phyloP scores from a whole-genome alignment of 2,113 vertebrate genomes.

The Saccopteryx bilineata region DNA sequence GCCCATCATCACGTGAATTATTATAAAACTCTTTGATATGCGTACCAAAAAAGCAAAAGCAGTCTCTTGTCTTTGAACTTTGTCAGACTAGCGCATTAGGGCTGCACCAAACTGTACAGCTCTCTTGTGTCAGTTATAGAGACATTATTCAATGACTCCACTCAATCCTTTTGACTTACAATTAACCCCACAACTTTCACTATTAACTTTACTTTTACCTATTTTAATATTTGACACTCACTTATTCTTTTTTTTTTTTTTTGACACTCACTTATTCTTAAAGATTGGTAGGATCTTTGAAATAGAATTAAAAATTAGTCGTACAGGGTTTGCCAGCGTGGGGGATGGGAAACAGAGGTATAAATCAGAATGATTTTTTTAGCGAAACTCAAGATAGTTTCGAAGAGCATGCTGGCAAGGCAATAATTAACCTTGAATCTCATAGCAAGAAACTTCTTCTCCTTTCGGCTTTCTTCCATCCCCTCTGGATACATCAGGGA shows the following conservation, averaged over 20 bases:
- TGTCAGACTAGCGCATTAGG: conserved; percentile 85
- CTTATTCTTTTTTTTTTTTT: background rate
- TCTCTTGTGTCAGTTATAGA: conserved; percentile 77
- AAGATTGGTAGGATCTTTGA: conserved; percentile 62
- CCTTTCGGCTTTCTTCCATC: conserved; percentile 62
- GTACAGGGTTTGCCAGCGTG: background rate
- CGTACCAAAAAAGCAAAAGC: conserved; percentile 83
- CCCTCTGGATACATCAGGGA: conserved; percentile 47
- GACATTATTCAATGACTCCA: conserved; percentile 76
- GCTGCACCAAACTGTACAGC: conserved; percentile 78
- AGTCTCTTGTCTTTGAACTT: conserved; percentile 84
- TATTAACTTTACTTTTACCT: conserved; percentile 80
- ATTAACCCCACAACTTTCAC: conserved; percentile 81
- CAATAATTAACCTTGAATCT: conserved; percentile 74
- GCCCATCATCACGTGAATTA: conserved; percentile 86
- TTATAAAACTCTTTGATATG: conserved; percentile 86
- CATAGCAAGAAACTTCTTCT: conserved; percentile 61
- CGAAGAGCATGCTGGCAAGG: conserved; percentile 52
- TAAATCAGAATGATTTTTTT: conserved; percentile 66
- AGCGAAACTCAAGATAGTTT: conserved; percentile 45
- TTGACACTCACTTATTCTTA: conserved; percentile 67
- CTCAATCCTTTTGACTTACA: conserved; percentile 81
- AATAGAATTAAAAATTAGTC: conserved; percentile 61
- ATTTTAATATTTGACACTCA: conserved; percentile 74
- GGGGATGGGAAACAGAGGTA: background rate